Base-by-base conservation (phyloP, 2,113 vertebrate genomes). In the Riparia riparia region DNA sequence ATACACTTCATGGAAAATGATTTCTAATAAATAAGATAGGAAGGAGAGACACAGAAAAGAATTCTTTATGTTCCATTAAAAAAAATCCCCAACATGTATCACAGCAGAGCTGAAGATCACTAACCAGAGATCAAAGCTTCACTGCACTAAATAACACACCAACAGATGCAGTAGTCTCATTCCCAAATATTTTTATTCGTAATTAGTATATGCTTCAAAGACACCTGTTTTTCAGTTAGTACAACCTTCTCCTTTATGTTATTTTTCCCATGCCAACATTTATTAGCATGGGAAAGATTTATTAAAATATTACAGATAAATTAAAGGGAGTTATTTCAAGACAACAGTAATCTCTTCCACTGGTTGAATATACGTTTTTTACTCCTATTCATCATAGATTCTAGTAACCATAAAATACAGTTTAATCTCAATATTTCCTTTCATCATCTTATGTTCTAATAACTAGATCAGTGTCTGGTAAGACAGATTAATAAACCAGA, bases 401-500 rank as follows among this genome's bases (percentile, higher is more conserved):
- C 77, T 82, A 82, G 49, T 49, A 84, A 84, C 21, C 31, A 82
- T 74, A 82, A 92, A 86, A 83, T 37, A 49, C 32, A 89, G 29
- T 63, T 86, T 70, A 85, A 88, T 73, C 64, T 64, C 77, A 49
- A 84, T 41, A 17, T 51, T 95, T 79, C 17, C 51, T 78, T 28
- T 92, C 37, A 51, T 71, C 25, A 16, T 72, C 57, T 74, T 34
- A 68, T 92, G 69, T 71, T 91, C 64, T 76, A 92, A 84, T 70
- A 79, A 71, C 20, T 53, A 84, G 57, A 93, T 64, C 51, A 81
- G n/a, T 26, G 20, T 56, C 69, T 95, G 44, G 60, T 32, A 87
- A 76, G 16, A 93, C 28, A 91, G 51, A 57, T 72, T 73, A 93
- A 81, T 42, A 82, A 82, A 87, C 37, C 80, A 94, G 83, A 95